Conservation (phyloP, 2,113 vertebrate genomes). For the Meriones unguiculatus region DNA sequence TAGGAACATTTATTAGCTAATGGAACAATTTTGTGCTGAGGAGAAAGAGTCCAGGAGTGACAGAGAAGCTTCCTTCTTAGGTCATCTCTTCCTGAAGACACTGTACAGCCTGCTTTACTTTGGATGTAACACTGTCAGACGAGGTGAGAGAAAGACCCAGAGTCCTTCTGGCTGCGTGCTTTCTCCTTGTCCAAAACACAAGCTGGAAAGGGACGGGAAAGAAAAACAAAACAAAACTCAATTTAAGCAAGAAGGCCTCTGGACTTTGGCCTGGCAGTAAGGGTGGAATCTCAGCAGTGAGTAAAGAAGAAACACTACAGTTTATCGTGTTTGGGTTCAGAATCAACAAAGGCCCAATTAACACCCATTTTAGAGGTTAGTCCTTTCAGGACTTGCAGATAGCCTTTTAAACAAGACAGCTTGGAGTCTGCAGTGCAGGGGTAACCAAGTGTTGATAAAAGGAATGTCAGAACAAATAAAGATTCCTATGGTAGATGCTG, state of each 20-base stretch:
- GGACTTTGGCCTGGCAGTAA: not conserved
- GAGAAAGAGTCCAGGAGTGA: conserved; percentile 63
- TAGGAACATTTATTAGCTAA: conserved; percentile 61
- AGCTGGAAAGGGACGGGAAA: conserved; percentile 34
- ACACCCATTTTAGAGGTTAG: conserved; percentile 85
- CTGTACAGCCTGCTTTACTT: not conserved
- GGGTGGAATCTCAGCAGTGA: not conserved
- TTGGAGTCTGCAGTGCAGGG: conserved; percentile 81
- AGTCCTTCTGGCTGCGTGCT: not conserved
- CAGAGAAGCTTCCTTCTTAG: conserved; percentile 26
- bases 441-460: conserved; percentile 85
- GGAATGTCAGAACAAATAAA: conserved; percentile 85
- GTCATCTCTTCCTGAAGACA: not conserved
- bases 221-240: not conserved
- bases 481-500: conserved; percentile 59
- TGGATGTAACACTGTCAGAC: not conserved
- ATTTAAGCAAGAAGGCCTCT: conserved; percentile 42
- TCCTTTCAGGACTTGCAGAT: conserved; percentile 80
- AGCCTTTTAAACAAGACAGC: conserved; percentile 81
- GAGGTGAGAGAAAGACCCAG: not conserved
- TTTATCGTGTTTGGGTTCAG: conserved; percentile 74
- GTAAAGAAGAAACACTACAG: conserved; percentile 77
- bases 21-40: conserved; percentile 47
- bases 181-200: not conserved
- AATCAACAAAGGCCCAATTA: conserved; percentile 85